phyloP scores from a whole-genome alignment of 2,797 vertebrate genomes.

The Intellagama lesueurii region DNA sequence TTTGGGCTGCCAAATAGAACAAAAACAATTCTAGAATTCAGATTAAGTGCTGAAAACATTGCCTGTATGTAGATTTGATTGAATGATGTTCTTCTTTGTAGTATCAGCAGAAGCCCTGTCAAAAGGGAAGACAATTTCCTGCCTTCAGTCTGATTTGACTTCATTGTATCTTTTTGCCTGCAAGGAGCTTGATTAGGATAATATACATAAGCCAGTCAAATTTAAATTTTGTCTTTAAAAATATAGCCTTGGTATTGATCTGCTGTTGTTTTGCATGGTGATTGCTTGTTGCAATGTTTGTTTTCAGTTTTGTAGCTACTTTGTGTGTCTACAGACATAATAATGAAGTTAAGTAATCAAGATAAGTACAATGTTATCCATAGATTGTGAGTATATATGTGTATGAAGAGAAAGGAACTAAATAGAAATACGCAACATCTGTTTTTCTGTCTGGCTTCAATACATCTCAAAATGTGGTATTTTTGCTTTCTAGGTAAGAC shows the following conservation, averaged over 20 bases:
- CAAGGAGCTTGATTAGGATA: neutral
- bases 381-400: neutral
- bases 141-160: neutral
- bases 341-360: neutral
- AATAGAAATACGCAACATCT: neutral
- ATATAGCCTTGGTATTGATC: too few species aligned
- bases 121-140: neutral
- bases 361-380: neutral
- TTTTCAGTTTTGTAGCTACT: neutral
- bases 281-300: neutral
- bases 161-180: neutral
- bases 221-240: neutral
- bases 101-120: neutral
- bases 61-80: neutral
- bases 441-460: neutral
- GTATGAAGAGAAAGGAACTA: slow-evolving; percentile 31
- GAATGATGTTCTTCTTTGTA: neutral
- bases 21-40: neutral
- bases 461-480: slow-evolving; percentile 5
- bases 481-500: slow-evolving; percentile 81
- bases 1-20: neutral
- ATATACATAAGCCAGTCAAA: neutral
- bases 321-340: neutral
- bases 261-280: too few species aligned
- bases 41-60: neutral